phyloP scores from a whole-genome alignment of 2,113 vertebrate genomes.

The Struthio camelus region DNA sequence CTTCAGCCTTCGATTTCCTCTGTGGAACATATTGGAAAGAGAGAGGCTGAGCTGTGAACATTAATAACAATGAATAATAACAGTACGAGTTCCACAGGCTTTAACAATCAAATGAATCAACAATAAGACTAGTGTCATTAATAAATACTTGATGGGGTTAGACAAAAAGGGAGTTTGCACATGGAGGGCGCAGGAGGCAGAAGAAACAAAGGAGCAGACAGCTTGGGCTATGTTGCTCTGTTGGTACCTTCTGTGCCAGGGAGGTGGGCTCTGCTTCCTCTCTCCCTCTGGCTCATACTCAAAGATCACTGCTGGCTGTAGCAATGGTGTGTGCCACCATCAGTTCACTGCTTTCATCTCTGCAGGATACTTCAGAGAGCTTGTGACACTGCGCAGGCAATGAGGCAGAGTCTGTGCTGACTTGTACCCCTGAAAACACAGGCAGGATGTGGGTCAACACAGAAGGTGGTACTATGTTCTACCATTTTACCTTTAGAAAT shows the following conservation, averaged over 20 bases:
- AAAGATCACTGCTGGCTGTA: neutral
- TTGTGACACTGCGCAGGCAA: neutral
- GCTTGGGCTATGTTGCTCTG: neutral
- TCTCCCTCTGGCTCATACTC: neutral
- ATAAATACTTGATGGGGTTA: slow-evolving; percentile 14
- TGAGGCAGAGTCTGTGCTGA: neutral
- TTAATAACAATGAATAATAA: slow-evolving; percentile 67
- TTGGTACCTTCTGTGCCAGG: neutral
- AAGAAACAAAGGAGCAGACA: neutral
- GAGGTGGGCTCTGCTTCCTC: neutral
- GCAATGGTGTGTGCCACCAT: accelerated
- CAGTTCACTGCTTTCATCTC: neutral
- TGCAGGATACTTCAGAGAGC: accelerated
- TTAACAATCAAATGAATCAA: slow-evolving; percentile 60
- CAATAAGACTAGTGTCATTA: slow-evolving; percentile 14
- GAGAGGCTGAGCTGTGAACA: slow-evolving; percentile 36
- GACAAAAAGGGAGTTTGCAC: neutral
- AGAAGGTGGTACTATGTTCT: neutral
- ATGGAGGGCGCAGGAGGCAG: neutral
- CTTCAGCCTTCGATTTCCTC: slow-evolving; percentile 57
- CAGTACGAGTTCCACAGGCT: slow-evolving; percentile 31
- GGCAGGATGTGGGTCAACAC: neutral
- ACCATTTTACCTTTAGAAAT: neutral
- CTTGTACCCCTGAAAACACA: neutral
- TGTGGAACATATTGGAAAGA: slow-evolving; percentile 36